These are phyloP conservation scores for Ciconia nigra DNA, from an alignment of 2,797 vertebrate species.

Conservation along the genomic window DNA sequence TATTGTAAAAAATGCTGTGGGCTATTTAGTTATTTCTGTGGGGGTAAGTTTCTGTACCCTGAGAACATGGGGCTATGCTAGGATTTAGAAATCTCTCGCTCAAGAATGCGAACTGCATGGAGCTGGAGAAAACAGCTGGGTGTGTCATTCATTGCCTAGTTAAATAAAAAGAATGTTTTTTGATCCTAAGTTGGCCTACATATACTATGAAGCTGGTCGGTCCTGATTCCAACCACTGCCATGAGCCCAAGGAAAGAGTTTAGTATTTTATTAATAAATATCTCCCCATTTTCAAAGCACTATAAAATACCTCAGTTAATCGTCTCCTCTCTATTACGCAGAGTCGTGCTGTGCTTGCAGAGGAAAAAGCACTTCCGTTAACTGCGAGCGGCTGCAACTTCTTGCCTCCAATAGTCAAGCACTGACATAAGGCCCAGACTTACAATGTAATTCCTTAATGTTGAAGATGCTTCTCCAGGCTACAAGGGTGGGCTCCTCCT, in stretches of 20 bases:
- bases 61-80: not conserved
- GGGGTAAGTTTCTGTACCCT: not conserved
- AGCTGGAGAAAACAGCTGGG: not conserved
- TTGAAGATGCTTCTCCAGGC: not conserved
- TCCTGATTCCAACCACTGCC: conserved; percentile 8
- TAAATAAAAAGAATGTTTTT: not conserved
- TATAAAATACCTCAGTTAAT: not conserved
- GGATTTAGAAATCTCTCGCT: not conserved
- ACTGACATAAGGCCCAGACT: not conserved
- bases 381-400: not conserved
- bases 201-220: not conserved
- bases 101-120: not conserved
- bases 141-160: not conserved
- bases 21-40: not conserved
- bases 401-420: not conserved
- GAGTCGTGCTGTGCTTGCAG: not conserved
- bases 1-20: not conserved
- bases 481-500: not conserved
- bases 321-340: not conserved
- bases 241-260: not conserved
- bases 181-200: not conserved
- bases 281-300: not conserved
- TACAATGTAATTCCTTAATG: not conserved
- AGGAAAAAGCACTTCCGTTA: not conserved
- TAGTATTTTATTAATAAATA: conserved; percentile 52